phyloP scores from a whole-genome alignment of 2,113 vertebrate genomes.

The Garra rufa region DNA sequence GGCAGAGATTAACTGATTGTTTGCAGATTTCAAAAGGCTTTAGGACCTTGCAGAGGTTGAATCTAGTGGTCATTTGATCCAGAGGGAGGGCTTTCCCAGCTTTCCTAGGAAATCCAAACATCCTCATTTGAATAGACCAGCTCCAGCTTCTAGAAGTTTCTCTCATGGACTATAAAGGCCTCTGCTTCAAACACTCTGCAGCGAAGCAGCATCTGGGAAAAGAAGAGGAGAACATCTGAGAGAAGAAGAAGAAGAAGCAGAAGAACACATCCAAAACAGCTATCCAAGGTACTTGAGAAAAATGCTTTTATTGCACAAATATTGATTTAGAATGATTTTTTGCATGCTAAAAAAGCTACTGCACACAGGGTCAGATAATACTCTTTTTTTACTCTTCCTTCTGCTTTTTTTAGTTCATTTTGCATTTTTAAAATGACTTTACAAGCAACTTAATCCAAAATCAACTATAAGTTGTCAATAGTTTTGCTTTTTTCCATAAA shows the following conservation, averaged over 20 bases:
- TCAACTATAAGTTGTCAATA: neutral
- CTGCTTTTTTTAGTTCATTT: neutral
- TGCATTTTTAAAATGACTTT: neutral
- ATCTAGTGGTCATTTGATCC: slow-evolving; percentile 52
- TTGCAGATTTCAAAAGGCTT: slow-evolving; percentile 27
- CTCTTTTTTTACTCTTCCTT: neutral
- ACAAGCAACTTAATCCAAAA: neutral
- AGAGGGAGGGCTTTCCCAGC: slow-evolving; percentile 67
- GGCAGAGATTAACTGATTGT: neutral
- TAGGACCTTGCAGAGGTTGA: slow-evolving; percentile 58
- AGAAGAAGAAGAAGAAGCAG: slow-evolving; percentile 2
- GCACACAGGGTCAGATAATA: neutral
- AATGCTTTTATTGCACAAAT: neutral
- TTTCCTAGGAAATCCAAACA: slow-evolving; percentile 60
- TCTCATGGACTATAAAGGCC: slow-evolving; percentile 72
- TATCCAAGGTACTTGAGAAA: slow-evolving; percentile 18
- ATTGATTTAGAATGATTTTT: neutral
- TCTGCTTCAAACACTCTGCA: slow-evolving; percentile 34
- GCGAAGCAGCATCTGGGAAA: neutral
- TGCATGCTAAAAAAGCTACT: neutral
- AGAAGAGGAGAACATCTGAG: neutral
- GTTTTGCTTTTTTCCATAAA: neutral
- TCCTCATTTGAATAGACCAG: slow-evolving; percentile 75
- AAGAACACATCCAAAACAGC: neutral
- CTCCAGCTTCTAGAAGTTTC: slow-evolving; percentile 90